These are phyloP conservation scores for Colius striatus DNA, from an alignment of 2,113 vertebrate species.

Conservation along the genomic window DNA sequence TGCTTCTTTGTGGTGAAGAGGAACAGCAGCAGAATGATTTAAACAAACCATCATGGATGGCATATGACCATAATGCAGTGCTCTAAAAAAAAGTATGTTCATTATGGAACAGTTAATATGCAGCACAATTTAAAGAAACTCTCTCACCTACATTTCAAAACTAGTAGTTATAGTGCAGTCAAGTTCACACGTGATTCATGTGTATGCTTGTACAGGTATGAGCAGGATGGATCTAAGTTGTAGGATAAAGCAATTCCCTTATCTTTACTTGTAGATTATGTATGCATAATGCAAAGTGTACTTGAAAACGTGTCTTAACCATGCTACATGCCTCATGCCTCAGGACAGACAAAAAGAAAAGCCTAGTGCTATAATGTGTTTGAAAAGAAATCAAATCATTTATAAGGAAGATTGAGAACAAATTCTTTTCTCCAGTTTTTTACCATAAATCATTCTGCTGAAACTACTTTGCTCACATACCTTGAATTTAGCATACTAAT, in stretches of 20 bases:
- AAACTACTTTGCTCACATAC: constrained; percentile 5
- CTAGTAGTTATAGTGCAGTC: neutral
- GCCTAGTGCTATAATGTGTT: neutral
- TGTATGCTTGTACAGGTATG: neutral
- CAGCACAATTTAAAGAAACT: neutral
- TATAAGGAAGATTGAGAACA: constrained; percentile 36
- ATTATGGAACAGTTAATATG: neutral
- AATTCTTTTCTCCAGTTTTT: constrained; percentile 53
- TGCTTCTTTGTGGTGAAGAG: neutral
- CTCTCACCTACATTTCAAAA: neutral
- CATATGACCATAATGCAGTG: no score
- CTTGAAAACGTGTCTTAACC: constrained; percentile 10
- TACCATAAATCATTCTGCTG: constrained; percentile 23
- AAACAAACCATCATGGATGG: neutral
- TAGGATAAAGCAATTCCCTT: neutral
- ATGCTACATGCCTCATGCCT: neutral
- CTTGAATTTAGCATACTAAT: constrained; percentile 6
- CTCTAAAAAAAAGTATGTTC: neutral
- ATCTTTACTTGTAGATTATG: neutral
- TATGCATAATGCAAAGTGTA: neutral
- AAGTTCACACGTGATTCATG: rapidly evolving
- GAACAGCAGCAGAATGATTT: neutral
- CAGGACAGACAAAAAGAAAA: neutral
- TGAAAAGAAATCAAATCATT: constrained; percentile 68
- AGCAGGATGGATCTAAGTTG: neutral